Evolutionary conservation across 2,113 vertebrate genomes (phyloP), one percentile per base, ranked within the genome.

Genomic region (human): DNA sequence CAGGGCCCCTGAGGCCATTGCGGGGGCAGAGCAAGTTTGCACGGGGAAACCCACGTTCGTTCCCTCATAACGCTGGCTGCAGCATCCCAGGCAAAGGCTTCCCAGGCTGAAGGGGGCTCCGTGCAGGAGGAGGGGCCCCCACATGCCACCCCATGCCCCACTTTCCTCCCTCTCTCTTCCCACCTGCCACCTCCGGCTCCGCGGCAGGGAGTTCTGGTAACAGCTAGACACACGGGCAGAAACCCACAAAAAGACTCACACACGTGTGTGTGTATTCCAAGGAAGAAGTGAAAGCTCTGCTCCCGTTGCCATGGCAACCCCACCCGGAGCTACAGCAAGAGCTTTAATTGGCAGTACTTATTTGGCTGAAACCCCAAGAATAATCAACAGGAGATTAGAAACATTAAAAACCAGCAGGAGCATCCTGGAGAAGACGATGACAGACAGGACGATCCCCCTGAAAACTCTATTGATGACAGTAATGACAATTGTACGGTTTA

Each of bases 351-450:
- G 98, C 98, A 98, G 97, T 86, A 97, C 98, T 98, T 98, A 96
- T 98, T 98, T 98, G 98, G 98, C 95, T 92, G 98, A 90, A 97
- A 97, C 98, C 98, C 98, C 98, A 97, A 98, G 98, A 98, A 98
- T 97, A 85, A 98, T 98, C 98, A 98, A 97, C 98, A 97, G 98
- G 98, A 98, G 98, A 99, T 98, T 98, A 98, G 98, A 98, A 97
- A 96, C 98, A 98, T 98, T 98, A 98, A 97, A 96, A 96, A 96
- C 96, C 98, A 98, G 98, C 98, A 80, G 98, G 98, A 96, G 82
- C 32, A 2, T 66, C 92, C 85, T 96, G n/a, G 59, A 0, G 80
- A 96, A 98, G 98, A 97, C 27, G 79, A 97, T 82, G 90, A 94
- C 98, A 96, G 97, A 97, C 97, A 94, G 98, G 97, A 97, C 80